Evolutionary conservation across 2,113 vertebrate genomes (phyloP).

Genomic region (Arvicanthis niloticus): DNA sequence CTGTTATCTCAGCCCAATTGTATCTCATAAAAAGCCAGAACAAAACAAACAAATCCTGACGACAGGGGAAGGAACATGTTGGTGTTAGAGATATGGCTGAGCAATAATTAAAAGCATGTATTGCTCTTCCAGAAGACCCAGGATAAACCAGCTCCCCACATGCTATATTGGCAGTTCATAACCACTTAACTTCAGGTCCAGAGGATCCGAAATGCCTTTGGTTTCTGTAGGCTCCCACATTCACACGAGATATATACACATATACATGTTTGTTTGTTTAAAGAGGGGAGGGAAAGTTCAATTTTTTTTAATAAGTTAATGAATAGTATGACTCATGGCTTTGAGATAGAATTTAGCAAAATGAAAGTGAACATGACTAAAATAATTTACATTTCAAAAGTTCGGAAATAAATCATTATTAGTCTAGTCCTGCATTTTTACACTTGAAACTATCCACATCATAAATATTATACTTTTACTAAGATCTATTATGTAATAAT

Average conservation of each 20-base stretch:
- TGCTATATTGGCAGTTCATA: neutral
- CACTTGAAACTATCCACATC: neutral
- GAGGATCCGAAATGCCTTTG: neutral
- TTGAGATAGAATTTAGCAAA: conserved; percentile 1
- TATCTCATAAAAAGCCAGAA: neutral
- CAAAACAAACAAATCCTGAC: neutral
- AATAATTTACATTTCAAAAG: conserved; percentile 42
- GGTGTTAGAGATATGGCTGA: neutral
- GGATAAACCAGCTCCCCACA: neutral
- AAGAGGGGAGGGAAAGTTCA: neutral
- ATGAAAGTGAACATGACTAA: neutral
- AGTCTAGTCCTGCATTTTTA: neutral
- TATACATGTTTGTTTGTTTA: neutral
- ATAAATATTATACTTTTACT: neutral
- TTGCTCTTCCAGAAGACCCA: neutral
- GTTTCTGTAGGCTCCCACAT: neutral
- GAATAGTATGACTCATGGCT: neutral
- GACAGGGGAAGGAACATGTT: neutral
- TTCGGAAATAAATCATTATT: neutral
- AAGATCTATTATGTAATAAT: neutral
- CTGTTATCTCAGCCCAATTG: neutral
- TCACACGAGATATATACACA: neutral
- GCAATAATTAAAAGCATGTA: neutral
- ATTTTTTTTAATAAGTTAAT: neutral
- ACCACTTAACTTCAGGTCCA: neutral